Conservation (phyloP, 92 coral and sea anemone species). For the Heteractis magnifica region DNA sequence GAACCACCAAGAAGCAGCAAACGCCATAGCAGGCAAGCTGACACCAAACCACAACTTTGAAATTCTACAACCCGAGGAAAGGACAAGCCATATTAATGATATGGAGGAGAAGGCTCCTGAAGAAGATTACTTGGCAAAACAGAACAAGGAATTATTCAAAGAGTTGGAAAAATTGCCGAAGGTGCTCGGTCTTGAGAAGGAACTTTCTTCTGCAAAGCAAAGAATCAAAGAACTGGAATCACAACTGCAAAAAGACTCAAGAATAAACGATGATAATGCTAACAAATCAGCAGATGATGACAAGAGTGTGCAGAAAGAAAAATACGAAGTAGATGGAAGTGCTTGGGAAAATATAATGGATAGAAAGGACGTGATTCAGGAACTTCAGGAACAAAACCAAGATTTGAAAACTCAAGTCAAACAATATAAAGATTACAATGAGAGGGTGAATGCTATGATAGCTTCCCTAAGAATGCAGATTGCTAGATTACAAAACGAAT, state of each 20-base stretch:
- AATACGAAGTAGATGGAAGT: not conserved
- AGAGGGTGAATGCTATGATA: conserved; percentile 41
- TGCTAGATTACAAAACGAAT: conserved; percentile 50
- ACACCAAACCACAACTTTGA: too few relatives aligned
- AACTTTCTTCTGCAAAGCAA: conserved; percentile 45
- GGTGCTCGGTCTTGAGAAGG: conserved; percentile 32
- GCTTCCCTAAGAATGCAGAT: conserved; percentile 53
- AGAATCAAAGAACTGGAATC: conserved; percentile 46
- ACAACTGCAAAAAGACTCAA: not conserved
- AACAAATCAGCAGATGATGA: not conserved
- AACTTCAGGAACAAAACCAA: conserved; percentile 44
- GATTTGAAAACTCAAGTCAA: conserved; percentile 49
- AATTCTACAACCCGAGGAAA: too few relatives aligned
- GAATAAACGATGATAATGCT: not conserved
- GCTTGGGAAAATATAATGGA: not conserved
- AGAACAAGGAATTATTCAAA: conserved; percentile 33
- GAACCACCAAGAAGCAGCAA: too few relatives aligned
- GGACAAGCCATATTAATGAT: not conserved
- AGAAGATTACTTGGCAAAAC: conserved; percentile 9
- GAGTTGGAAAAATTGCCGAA: conserved; percentile 45
- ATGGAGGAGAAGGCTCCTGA: not conserved
- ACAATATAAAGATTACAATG: conserved; percentile 45
- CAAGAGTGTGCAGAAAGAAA: not conserved
- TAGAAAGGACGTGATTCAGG: conserved; percentile 21
- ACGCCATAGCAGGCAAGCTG: too few relatives aligned